Percentiles rank a stretch among this genome's conserved stretches.
Conservation (phyloP, 1,140 invertebrate genomes). For the Temnothorax longispinosus region DNA sequence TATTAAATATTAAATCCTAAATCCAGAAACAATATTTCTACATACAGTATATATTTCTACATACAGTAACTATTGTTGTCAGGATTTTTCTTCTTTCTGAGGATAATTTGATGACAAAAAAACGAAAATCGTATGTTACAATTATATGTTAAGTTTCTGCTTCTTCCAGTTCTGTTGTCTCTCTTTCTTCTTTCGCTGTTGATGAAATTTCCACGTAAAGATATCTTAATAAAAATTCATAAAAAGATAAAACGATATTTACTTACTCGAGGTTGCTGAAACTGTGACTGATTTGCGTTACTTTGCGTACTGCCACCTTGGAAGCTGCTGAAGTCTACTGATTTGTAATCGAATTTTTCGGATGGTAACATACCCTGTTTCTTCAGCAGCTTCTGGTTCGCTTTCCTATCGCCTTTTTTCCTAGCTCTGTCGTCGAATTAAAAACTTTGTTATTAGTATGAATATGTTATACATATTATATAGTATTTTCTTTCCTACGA, state of each 20-base stretch:
- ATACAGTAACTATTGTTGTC: neutral
- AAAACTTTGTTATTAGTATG: constrained; percentile 8
- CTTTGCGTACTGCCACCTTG: constrained; percentile 80
- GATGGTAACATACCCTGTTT: constrained; percentile 76
- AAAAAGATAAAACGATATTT: neutral
- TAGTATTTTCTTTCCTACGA: neutral
- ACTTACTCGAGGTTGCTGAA: constrained; percentile 73
- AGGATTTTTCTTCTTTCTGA: neutral
- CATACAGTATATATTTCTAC: neutral
- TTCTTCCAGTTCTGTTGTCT: constrained; percentile 53
- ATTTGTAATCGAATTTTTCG: constrained; percentile 76
- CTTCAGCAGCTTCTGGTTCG: constrained; percentile 64
- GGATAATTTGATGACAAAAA: neutral
- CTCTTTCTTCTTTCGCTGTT: constrained; percentile 51
- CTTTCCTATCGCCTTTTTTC: constrained; percentile 70
- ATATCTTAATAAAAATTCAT: neutral
- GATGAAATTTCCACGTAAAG: constrained; percentile 9
- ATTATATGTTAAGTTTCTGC: constrained; percentile 62
- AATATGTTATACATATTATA: neutral
- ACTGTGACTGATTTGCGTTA: constrained; percentile 48
- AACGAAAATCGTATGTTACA: neutral
- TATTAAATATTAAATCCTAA: neutral
- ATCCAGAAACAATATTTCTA: neutral
- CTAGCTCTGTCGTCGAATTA: constrained; percentile 61
- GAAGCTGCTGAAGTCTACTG: constrained; percentile 80